Percentiles rank a stretch among this genome's conserved stretches.
phyloP scores from a whole-genome alignment of 2,888 invertebrate genomes.

The Coleophora flavipennella region DNA sequence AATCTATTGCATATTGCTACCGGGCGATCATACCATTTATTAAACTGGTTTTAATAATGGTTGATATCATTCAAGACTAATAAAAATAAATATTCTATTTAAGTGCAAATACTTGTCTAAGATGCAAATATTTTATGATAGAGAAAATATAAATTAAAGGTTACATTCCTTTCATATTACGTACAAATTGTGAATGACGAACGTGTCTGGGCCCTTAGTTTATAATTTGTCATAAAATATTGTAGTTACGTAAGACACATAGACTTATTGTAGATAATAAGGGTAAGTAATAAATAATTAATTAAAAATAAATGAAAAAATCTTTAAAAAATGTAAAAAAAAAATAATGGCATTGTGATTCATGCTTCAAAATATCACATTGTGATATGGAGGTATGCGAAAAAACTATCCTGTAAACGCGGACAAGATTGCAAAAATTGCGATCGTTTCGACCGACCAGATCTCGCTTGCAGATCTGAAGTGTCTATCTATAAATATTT shows the following conservation, averaged over 20 bases:
- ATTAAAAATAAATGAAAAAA: slow-evolving; percentile 24
- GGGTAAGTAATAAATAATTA: slow-evolving; percentile 34
- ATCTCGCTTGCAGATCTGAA: slow-evolving; percentile 63
- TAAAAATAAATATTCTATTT: slow-evolving; percentile 35
- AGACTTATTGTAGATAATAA: slow-evolving; percentile 50
- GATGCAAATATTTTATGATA: slow-evolving; percentile 67
- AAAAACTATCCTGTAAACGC: slow-evolving; percentile 67
- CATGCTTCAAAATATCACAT: slow-evolving; percentile 35
- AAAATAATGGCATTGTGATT: slow-evolving; percentile 60
- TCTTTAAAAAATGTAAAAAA: slow-evolving; percentile 27
- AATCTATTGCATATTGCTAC: slow-evolving; percentile 52
- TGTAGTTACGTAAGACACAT: slow-evolving; percentile 51
- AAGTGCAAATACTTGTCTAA: no score
- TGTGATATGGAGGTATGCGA: slow-evolving; percentile 39
- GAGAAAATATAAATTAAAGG: slow-evolving; percentile 69
- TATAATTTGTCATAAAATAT: slow-evolving; percentile 70
- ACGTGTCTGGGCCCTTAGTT: slow-evolving; percentile 72
- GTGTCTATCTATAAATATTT: slow-evolving; percentile 55
- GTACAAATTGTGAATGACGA: slow-evolving; percentile 58
- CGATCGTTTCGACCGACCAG: slow-evolving; percentile 72
- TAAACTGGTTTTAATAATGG: slow-evolving; percentile 72
- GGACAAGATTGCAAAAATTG: slow-evolving; percentile 56
- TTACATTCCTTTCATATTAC: slow-evolving; percentile 70
- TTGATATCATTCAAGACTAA: slow-evolving; percentile 65
- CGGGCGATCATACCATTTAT: slow-evolving; percentile 61